phyloP scores from a whole-genome alignment of 2,888 invertebrate genomes.

The Lasius platythorax region DNA sequence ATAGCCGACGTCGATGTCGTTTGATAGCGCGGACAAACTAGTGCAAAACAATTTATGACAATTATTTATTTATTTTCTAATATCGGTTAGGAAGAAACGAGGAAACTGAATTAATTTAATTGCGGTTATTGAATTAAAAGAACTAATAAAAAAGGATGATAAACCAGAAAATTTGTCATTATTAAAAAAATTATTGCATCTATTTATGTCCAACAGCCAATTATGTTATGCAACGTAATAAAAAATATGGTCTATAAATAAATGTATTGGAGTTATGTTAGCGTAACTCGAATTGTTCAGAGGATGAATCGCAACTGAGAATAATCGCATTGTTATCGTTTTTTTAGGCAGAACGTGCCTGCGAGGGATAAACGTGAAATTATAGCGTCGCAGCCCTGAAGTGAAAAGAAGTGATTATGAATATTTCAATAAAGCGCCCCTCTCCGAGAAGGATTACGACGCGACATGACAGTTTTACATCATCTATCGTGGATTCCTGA shows the following conservation, averaged over 20 bases:
- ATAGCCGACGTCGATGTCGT: not conserved
- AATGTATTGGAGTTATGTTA: slow-evolving; percentile 1
- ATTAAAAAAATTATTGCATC: not conserved
- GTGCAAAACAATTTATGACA: not conserved
- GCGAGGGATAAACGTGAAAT: slow-evolving; percentile 53
- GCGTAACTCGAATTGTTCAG: slow-evolving; percentile 8
- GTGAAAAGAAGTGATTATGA: slow-evolving; percentile 61
- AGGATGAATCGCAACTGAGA: slow-evolving; percentile 30
- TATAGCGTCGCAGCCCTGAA: slow-evolving; percentile 31
- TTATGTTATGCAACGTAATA: slow-evolving; percentile 14
- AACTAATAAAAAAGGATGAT: not conserved
- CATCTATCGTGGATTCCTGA: slow-evolving; percentile 33
- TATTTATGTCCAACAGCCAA: not conserved
- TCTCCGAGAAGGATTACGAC: slow-evolving; percentile 33
- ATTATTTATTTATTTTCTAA: not conserved
- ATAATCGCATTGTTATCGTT: slow-evolving; percentile 52
- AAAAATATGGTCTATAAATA: not conserved
- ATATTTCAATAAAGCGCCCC: slow-evolving; percentile 71
- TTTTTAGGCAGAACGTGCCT: slow-evolving; percentile 47
- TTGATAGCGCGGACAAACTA: not conserved
- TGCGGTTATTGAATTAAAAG: not conserved
- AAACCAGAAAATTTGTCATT: not conserved
- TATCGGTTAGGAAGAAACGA: not conserved
- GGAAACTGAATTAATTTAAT: not conserved
- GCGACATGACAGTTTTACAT: slow-evolving; percentile 49